Conservation (phyloP, 2,888 invertebrate genomes). For the Dinocampus coccinellae region DNA sequence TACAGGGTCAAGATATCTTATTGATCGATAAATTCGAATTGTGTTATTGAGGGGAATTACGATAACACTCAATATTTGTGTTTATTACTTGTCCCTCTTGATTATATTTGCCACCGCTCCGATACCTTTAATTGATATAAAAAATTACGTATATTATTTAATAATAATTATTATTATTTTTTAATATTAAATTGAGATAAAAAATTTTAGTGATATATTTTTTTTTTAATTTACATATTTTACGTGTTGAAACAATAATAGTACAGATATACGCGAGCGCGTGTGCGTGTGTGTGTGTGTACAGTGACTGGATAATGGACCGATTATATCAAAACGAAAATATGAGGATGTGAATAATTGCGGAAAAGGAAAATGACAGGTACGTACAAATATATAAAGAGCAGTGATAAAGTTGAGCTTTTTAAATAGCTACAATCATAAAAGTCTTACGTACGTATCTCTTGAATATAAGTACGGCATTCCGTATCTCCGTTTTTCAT, state of each 20-base stretch:
- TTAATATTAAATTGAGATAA: too few species aligned
- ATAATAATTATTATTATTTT: too few species aligned
- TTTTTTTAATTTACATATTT: too few species aligned
- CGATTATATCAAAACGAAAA: not conserved
- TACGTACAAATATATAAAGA: constrained; percentile 22
- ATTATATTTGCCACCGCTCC: too few species aligned
- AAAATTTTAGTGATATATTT: too few species aligned
- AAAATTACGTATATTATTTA: too few species aligned
- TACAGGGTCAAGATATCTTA: constrained; percentile 17
- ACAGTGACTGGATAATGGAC: not conserved
- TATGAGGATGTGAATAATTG: not conserved
- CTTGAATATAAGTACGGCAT: constrained; percentile 54
- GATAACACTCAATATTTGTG: too few species aligned
- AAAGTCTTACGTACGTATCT: constrained; percentile 53
- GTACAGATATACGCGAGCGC: too few species aligned
- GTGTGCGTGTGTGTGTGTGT: not conserved
- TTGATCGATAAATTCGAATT: constrained; percentile 8
- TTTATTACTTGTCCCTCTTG: too few species aligned
- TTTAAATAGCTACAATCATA: constrained; percentile 58
- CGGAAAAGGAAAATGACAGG: not conserved
- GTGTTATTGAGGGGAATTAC: too few species aligned
- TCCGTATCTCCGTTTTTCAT: constrained; percentile 58
- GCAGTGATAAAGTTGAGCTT: constrained; percentile 55
- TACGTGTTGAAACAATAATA: too few species aligned
- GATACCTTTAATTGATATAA: too few species aligned